Evolutionary conservation across 2,797 vertebrate species (phyloP), one percentile per base, ranked within the genome.

Genomic region (Phoxinus dragarum): DNA sequence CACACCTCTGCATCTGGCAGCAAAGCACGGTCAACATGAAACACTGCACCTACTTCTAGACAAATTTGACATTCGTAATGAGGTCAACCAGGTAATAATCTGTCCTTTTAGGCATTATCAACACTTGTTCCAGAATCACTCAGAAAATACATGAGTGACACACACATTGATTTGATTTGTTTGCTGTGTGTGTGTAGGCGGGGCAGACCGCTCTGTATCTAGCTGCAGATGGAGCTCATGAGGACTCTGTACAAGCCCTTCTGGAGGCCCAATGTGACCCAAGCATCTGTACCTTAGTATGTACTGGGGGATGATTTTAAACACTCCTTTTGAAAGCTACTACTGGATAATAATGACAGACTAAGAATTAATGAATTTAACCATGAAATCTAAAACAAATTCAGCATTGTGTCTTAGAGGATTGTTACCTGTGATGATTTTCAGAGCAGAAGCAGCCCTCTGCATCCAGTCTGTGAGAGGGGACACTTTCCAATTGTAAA

Each of bases 131-230:
- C 44, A 59, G 17, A 71, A 71, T 27, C 23, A 27, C 23, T 52
- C 10, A n/a, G 47, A 52, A 52, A 38, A 54, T 49, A 16, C n/a
- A 76, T 42, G 10, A 42, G 36, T 36, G 21, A 72, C n/a, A 40
- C 36, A 34, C 11, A n/a, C 54, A 86, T 23, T 74, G 14, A 31
- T 73, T 61, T 72, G 52, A 38, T 12, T 9, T 27, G 34, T 61
- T 34, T 80, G 75, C 7, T 52, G 16, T 84, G 86, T n/a, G 54
- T 78, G 91, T 90, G 21, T 91, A 98, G 97, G 96, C 96, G 0
- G 96, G 96, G 77, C 97, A 98, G 90, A 96, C 97, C 0, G 95
- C 98, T 42, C 88, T 99, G 84, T 97, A 96, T 91, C 95, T 96
- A 81, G 96, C 97, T 73, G 95, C 96, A 36, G 92, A 95, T 83